Evolutionary conservation across 2,113 vertebrate genomes (phyloP), one percentile per base, ranked within the genome.

Genomic region (Hydropotes inermis): DNA sequence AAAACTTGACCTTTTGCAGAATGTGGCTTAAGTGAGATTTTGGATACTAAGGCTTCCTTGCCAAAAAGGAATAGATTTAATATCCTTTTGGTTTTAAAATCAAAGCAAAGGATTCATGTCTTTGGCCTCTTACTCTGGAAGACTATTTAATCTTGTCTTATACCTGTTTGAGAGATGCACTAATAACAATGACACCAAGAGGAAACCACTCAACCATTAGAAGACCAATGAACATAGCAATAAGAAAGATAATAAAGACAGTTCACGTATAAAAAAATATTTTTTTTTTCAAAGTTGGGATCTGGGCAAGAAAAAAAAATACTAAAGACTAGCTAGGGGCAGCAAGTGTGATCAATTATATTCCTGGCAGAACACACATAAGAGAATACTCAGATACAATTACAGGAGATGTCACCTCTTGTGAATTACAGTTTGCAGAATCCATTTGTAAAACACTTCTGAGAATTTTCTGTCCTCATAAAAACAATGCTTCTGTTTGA

Each of bases 291-390:
- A 96, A 96, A 74, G 50, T 97, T 87, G 85, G 90, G 94, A 98
- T 85, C 82, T 94, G 27, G 91, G 96, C 93, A 96, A 98, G 91
- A 94, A 97, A 95, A 6, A 33, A 95, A 96, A 89, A 87, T 83
- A 27, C 97, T 98, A 93, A 64, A 82, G 94, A 97, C 91, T 97
- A 98, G 58, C 93, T 97, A 54, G 43, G 96, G 90, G 97, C 88
- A 97, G 45, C 27, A 89, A 97, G 21, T 93, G 95, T 97, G 98
- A 98, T 98, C 98, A 96, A 98, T 98, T 98, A 84, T 93, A 91
- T 97, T 98, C 88, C 89, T 98, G 97, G 94, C 67, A 95, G 93
- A 98, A 98, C 95, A 98, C 79, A 97, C 96, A 96, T 91, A 97
- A 87, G 96, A 98, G 97, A 96, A 97, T 97, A 95, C 91, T 98